A percentile compares a stretch with the other conserved stretches of the same genome.
phyloP scores from a whole-genome alignment of 2,888 invertebrate genomes.

The Vanessa cardui region DNA sequence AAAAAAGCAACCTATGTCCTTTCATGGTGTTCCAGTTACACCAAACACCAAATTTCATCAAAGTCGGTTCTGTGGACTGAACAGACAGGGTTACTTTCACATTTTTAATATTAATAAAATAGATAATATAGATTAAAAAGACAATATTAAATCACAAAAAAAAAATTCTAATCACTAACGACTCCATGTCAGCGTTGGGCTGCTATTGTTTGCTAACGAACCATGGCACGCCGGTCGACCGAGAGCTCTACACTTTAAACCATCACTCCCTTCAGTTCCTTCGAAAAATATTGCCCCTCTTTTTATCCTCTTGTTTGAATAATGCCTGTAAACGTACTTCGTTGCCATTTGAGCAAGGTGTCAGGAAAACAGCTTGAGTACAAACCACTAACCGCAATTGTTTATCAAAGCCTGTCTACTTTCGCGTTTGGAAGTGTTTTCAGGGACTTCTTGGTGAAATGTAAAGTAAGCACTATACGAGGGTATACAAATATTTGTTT shows the following conservation, averaged over 20 bases:
- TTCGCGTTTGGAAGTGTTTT: slow-evolving; percentile 73
- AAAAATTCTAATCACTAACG: slow-evolving; percentile 10
- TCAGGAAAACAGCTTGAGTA: slow-evolving; percentile 73
- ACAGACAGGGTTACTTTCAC: too few species aligned
- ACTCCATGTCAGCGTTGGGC: slow-evolving; percentile 57
- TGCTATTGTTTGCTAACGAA: slow-evolving; percentile 80
- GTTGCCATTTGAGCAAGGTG: slow-evolving; percentile 78
- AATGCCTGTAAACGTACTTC: slow-evolving; percentile 79
- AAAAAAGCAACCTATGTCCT: too few species aligned
- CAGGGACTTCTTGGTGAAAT: slow-evolving; percentile 71
- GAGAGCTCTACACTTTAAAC: slow-evolving; percentile 81
- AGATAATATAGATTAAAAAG: too few species aligned
- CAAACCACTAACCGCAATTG: slow-evolving; percentile 78
- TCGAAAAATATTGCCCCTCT: slow-evolving; percentile 80
- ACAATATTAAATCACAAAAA: background rate
- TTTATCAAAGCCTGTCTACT: slow-evolving; percentile 78
- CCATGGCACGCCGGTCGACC: slow-evolving; percentile 63
- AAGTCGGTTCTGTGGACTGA: too few species aligned
- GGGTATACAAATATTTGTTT: slow-evolving; percentile 59
- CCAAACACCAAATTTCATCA: too few species aligned
- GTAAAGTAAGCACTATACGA: slow-evolving; percentile 76
- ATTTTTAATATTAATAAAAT: too few species aligned
- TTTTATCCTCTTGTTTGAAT: slow-evolving; percentile 83
- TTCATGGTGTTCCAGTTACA: too few species aligned
- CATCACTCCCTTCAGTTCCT: slow-evolving; percentile 77